Conservation (phyloP, 2,113 vertebrate genomes). For the Alaudala cheleensis region DNA sequence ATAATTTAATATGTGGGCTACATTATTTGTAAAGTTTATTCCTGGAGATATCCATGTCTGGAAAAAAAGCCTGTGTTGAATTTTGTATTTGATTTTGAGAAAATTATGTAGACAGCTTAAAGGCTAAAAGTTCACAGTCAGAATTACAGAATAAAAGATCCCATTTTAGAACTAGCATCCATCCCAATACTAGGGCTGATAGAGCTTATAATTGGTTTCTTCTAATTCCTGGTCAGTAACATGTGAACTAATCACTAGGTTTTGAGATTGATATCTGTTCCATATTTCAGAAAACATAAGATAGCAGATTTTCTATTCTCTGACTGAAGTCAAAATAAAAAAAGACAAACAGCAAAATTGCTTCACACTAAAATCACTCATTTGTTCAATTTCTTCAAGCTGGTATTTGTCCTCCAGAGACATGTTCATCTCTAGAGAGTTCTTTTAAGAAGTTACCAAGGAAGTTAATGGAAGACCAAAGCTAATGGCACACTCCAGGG, state of each 20-base stretch:
- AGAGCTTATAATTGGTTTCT: neutral
- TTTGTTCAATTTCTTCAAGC: slow-evolving; percentile 43
- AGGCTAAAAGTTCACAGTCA: neutral
- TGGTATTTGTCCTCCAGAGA: slow-evolving; percentile 31
- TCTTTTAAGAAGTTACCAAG: slow-evolving; percentile 51
- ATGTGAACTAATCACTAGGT: neutral
- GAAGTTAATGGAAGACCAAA: slow-evolving; percentile 46
- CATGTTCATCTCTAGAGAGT: neutral
- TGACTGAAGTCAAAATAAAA: slow-evolving; percentile 8
- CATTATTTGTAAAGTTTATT: neutral
- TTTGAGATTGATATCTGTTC: neutral
- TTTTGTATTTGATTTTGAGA: neutral
- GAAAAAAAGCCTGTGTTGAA: neutral
- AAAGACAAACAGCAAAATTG: neutral
- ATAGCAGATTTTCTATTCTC: neutral
- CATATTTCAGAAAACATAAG: neutral
- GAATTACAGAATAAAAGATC: neutral
- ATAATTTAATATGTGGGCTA: neutral
- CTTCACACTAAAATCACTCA: slow-evolving; percentile 34
- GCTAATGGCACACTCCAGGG: slow-evolving; percentile 40
- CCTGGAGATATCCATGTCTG: neutral
- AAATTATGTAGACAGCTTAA: neutral
- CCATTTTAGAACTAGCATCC: neutral
- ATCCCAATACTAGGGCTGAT: neutral
- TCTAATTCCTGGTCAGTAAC: neutral